Conservation (phyloP, 2,113 vertebrate genomes). For the Scomber colias region DNA sequence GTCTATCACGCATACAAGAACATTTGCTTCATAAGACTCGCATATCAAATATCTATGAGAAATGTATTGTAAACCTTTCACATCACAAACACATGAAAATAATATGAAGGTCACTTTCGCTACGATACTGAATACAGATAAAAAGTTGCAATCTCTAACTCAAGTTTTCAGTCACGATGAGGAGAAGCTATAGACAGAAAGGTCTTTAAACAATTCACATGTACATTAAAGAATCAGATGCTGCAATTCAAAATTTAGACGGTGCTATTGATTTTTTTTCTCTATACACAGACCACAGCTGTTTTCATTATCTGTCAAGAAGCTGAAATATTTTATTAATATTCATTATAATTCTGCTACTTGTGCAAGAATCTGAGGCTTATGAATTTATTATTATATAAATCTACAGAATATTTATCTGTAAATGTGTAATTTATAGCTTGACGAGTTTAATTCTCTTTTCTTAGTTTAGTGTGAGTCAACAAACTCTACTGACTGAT, state of each 20-base stretch:
- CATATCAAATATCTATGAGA: slow-evolving; percentile 4
- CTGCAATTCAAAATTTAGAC: not conserved
- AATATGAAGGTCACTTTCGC: not conserved
- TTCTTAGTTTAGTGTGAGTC: not conserved
- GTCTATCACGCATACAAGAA: too few relatives aligned
- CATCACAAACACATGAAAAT: not conserved
- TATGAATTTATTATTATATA: not conserved
- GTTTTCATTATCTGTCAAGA: not conserved
- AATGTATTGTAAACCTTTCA: not conserved
- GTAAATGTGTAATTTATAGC: too few relatives aligned
- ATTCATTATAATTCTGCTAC: not conserved
- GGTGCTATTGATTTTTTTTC: not conserved
- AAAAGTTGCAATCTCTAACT: not conserved
- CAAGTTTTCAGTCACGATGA: not conserved
- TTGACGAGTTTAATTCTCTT: not conserved
- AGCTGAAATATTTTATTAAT: not conserved
- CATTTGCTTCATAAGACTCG: not conserved
- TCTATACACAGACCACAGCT: not conserved
- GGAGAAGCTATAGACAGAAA: not conserved
- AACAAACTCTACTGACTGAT: not conserved
- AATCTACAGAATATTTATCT: too few relatives aligned
- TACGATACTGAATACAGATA: not conserved
- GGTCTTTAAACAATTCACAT: not conserved
- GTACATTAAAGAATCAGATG: slow-evolving; percentile 4
- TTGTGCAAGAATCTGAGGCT: not conserved